These are phyloP conservation scores for Craseonycteris thonglongyai DNA, from an alignment of 2,113 vertebrate species.

Conservation along the genomic window DNA sequence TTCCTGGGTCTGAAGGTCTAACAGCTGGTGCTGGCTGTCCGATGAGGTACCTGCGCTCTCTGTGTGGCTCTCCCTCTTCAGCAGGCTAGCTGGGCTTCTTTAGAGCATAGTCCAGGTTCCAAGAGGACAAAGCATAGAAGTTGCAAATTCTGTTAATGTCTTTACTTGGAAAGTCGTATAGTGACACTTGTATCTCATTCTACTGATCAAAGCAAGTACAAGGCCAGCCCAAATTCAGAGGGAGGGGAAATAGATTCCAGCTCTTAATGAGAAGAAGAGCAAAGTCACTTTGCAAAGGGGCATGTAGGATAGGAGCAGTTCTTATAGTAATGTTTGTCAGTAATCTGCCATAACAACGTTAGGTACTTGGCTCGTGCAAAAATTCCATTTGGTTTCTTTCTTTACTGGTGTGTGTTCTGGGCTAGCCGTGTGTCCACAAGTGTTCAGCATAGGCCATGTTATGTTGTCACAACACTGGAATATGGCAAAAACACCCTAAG, in stretches of 20 bases:
- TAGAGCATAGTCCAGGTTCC: not conserved
- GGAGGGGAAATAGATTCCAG: not conserved
- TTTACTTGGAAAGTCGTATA: not conserved
- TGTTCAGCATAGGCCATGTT: not conserved
- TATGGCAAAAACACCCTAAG: not conserved
- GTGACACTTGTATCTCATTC: not conserved
- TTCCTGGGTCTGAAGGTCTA: not conserved
- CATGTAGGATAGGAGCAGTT: not conserved
- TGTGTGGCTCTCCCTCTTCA: not conserved
- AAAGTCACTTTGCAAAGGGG: not conserved
- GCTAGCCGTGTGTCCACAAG: not conserved
- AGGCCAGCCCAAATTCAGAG: not conserved
- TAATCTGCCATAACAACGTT: not conserved
- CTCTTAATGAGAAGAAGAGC: not conserved
- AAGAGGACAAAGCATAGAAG: not conserved
- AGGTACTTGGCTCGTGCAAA: not conserved
- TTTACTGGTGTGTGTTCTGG: not conserved
- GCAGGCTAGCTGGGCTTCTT: not conserved
- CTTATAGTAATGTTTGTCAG: not conserved
- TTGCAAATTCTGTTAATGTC: not conserved
- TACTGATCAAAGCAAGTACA: not conserved
- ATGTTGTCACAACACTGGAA: not conserved
- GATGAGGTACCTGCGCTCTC: not conserved
- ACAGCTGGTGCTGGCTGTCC: not conserved
- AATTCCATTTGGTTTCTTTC: not conserved